A percentile compares a stretch with the other conserved stretches of the same genome.
Evolutionary conservation across 1,140 invertebrate species (phyloP).

Genomic region (Eumaeus atala): DNA sequence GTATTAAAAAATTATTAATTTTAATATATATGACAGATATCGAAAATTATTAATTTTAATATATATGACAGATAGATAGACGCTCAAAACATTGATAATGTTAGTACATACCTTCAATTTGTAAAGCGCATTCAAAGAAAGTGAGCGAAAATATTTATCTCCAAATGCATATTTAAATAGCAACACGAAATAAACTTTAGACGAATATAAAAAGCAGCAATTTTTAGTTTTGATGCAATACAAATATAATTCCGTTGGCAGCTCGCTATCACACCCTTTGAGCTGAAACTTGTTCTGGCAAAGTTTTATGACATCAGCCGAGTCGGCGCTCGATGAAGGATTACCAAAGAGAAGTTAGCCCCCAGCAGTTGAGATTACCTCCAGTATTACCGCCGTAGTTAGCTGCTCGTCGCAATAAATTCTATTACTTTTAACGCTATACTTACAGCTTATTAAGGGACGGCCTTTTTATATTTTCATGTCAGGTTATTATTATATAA

Average conservation of each 20-base stretch:
- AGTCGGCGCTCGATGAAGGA: conserved; percentile 2
- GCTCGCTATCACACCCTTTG: conserved; percentile 5
- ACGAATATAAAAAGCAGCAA: neutral
- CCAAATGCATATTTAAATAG: too few species aligned
- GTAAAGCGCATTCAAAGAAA: too few species aligned
- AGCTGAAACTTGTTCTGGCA: conserved; percentile 3
- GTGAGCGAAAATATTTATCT: too few species aligned
- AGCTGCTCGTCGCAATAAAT: too few species aligned
- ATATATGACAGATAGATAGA: too few species aligned
- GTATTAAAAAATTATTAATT: too few species aligned
- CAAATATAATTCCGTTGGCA: conserved; percentile 1
- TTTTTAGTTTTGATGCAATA: conserved; percentile 5
- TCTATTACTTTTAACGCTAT: conserved; percentile 5
- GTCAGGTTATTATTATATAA: too few species aligned
- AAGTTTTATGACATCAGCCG: conserved; percentile 9
- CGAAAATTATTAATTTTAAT: too few species aligned
- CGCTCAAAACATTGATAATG: too few species aligned
- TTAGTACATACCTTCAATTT: too few species aligned
- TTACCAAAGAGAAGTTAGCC: conserved; percentile 4
- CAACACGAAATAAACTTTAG: too few species aligned
- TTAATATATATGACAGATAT: too few species aligned
- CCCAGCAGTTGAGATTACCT: conserved; percentile 5
- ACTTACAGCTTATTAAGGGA: conserved; percentile 1
- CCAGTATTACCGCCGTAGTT: neutral
- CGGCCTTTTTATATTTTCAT: neutral